Conservation (phyloP, 64 coral and sea anemone species). For the Orbicella faveolata region DNA sequence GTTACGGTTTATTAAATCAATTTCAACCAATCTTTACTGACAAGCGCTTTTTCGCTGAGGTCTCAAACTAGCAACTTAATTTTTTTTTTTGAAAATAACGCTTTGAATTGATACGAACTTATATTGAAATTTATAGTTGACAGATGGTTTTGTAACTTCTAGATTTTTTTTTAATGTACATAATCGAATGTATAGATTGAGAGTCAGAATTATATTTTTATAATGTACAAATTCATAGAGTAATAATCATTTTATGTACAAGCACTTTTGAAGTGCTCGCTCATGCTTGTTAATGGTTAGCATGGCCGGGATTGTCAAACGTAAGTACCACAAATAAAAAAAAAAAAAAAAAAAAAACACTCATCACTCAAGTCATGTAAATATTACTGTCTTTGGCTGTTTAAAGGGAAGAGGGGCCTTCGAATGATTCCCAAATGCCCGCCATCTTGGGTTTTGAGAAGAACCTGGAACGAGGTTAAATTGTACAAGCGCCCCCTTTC, state of each 20-base stretch:
- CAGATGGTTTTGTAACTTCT: slow-evolving; percentile 13
- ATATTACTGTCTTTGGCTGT: neutral
- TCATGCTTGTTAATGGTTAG: neutral
- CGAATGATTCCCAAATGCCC: too few species aligned
- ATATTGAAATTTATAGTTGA: slow-evolving; percentile 17
- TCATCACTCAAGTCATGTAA: neutral
- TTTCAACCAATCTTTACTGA: neutral
- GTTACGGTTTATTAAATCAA: too few species aligned
- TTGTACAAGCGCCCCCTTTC: too few species aligned
- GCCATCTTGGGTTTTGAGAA: too few species aligned
- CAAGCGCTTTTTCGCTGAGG: neutral
- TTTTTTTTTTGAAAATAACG: neutral
- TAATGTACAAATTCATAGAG: neutral
- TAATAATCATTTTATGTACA: neutral
- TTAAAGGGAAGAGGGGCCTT: neutral
- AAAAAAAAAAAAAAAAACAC: neutral
- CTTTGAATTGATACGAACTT: neutral
- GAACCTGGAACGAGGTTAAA: too few species aligned
- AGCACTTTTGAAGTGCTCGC: neutral
- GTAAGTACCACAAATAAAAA: neutral
- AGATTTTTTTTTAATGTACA: slow-evolving; percentile 6
- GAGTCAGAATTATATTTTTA: slow-evolving; percentile 15
- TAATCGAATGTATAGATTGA: slow-evolving; percentile 21
- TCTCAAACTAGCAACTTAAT: neutral
- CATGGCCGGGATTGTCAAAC: neutral